phyloP scores from a whole-genome alignment of 2,888 invertebrate species.

The Scrobipalpa atriplicella region DNA sequence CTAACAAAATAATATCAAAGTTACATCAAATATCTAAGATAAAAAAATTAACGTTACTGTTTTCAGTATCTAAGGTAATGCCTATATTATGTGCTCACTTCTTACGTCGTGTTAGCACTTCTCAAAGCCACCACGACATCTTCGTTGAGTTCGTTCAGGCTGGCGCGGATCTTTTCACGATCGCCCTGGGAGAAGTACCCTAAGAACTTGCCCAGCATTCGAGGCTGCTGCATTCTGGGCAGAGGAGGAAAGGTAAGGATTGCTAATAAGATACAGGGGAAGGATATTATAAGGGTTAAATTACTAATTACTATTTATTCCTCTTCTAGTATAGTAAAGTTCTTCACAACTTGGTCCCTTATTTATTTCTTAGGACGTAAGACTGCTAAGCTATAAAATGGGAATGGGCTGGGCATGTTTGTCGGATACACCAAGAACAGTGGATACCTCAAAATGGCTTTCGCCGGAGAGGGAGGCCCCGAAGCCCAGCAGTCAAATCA shows the following conservation, averaged over 20 bases:
- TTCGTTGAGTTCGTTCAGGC: not conserved
- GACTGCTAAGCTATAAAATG: too few relatives aligned
- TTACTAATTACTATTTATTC: too few relatives aligned
- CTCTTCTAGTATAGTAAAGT: too few relatives aligned
- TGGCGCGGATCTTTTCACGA: conserved; percentile 43
- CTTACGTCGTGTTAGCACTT: conserved; percentile 18
- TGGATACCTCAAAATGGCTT: too few relatives aligned
- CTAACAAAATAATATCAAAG: not conserved
- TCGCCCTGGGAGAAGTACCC: conserved; percentile 70
- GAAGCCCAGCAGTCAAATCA: too few relatives aligned
- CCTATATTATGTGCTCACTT: conserved; percentile 25
- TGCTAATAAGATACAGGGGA: not conserved
- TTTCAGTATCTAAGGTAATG: conserved; percentile 13
- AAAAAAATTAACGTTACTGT: not conserved
- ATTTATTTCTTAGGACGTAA: too few relatives aligned
- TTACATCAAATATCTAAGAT: not conserved
- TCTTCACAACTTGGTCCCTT: too few relatives aligned
- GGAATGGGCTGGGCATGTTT: too few relatives aligned
- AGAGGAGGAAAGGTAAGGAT: conserved; percentile 22
- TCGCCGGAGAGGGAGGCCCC: too few relatives aligned
- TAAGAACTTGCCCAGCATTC: conserved; percentile 84
- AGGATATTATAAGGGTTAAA: too few relatives aligned
- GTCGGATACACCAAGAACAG: too few relatives aligned
- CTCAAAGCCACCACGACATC: conserved; percentile 16
- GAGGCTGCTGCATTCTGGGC: conserved; percentile 85